Evolutionary conservation across 2,113 vertebrate genomes (phyloP).

Genomic region (Phainopepla nitens): DNA sequence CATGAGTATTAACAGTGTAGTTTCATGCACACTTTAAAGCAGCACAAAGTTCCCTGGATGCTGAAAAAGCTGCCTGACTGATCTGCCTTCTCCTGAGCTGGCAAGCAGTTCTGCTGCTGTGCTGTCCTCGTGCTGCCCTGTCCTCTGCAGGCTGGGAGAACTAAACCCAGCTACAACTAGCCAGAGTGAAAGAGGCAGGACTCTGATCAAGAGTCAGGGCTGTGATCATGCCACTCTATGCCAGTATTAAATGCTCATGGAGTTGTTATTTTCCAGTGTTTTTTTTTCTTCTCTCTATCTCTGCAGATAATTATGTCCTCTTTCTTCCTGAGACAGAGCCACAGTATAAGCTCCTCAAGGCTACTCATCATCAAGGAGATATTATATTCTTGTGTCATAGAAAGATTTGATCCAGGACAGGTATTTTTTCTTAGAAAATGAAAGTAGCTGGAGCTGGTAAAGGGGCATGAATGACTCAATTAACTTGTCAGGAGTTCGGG

Average conservation of each 20-base stretch:
- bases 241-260: not conserved
- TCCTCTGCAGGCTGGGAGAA: not conserved
- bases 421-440: constrained; percentile 9
- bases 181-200: not conserved
- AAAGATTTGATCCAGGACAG: not conserved
- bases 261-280: not conserved
- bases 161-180: not conserved
- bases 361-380: not conserved
- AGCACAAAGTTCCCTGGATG: not conserved
- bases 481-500: not conserved
- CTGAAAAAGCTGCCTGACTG: not conserved
- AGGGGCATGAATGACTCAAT: not conserved
- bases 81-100: not conserved
- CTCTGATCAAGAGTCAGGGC: not conserved
- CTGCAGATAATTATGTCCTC: not conserved
- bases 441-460: not conserved
- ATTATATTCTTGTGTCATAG: not conserved
- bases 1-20: rapidly evolving
- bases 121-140: not conserved
- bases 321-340: not conserved
- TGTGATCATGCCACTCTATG: not conserved
- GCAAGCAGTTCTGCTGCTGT: not conserved
- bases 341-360: not conserved
- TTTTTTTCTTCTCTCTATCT: not conserved
- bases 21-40: not conserved